These are phyloP conservation scores for Galaxea fascicularis DNA, from an alignment of 92 coral and sea anemone species.

Conservation along the genomic window DNA sequence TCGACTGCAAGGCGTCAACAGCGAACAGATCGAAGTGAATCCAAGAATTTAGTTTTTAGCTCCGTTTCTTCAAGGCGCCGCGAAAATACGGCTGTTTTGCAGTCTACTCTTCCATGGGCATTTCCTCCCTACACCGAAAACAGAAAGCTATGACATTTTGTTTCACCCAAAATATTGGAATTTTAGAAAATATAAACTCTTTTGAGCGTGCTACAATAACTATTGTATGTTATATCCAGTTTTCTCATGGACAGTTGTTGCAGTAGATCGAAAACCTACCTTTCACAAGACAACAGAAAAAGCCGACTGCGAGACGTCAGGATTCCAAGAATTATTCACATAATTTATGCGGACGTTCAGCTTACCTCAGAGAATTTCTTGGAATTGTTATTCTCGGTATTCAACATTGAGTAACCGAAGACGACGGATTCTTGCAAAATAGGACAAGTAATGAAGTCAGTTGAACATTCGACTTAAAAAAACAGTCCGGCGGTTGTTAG, in stretches of 20 bases:
- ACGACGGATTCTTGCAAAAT: constrained; percentile 2
- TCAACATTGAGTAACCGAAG: constrained; percentile 12
- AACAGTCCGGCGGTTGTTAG: no score
- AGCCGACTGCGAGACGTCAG: not conserved
- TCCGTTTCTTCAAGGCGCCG: no score
- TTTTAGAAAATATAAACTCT: no score
- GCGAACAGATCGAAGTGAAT: not conserved
- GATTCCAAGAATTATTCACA: not conserved
- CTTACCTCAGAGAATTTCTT: not conserved
- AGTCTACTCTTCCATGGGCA: no score
- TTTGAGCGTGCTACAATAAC: no score
- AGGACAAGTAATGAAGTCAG: not conserved
- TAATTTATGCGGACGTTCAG: not conserved
- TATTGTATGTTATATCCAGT: not conserved
- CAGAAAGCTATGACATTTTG: no score
- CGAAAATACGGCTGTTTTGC: no score
- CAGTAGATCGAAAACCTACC: not conserved
- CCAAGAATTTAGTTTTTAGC: no score
- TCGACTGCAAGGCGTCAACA: constrained; percentile 4
- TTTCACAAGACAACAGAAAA: not conserved
- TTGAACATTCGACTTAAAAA: no score
- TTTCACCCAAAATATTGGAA: no score
- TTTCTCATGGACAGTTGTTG: not conserved
- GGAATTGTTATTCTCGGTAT: constrained; percentile 3
- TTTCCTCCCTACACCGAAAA: no score